phyloP scores from a whole-genome alignment of 2,797 vertebrate genomes.

The Poeciliopsis turneri region DNA sequence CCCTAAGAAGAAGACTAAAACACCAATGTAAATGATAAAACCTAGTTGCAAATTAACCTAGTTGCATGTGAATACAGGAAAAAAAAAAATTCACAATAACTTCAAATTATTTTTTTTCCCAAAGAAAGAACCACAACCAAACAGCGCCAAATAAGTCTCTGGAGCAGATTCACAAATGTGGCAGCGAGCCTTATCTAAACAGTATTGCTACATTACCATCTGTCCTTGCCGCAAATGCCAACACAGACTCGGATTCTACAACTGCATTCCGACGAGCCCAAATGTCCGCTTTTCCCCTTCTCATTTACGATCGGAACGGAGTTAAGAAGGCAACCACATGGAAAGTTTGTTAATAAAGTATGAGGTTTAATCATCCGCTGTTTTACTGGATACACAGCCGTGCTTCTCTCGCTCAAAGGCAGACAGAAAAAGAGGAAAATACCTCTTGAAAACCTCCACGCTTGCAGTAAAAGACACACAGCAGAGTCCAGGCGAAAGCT shows the following conservation, averaged over 20 bases:
- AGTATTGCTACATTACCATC: conserved; percentile 67
- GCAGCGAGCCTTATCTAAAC: conserved; percentile 52
- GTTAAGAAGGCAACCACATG: conserved; percentile 42
- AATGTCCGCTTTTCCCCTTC: conserved; percentile 40
- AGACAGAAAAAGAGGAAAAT: conserved; percentile 40
- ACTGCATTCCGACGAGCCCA: conserved; percentile 46
- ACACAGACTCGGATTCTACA: conserved; percentile 47
- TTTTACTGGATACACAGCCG: conserved; percentile 30
- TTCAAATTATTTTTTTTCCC: conserved; percentile 38
- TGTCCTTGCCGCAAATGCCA: conserved; percentile 62
- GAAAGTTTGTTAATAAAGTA: conserved; percentile 58
- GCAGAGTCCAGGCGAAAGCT: conserved; percentile 61
- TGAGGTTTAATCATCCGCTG: conserved; percentile 61
- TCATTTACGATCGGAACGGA: conserved; percentile 35
- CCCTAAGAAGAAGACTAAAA: conserved; percentile 19
- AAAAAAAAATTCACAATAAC: conserved; percentile 13
- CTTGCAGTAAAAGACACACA: conserved; percentile 57
- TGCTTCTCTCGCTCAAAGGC: conserved; percentile 28
- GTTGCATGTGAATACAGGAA: neutral
- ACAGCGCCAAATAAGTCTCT: conserved; percentile 51
- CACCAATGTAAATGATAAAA: conserved; percentile 22
- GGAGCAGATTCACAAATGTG: conserved; percentile 55
- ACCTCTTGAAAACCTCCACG: conserved; percentile 51
- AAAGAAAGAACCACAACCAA: conserved; percentile 28
- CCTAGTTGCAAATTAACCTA: conserved; percentile 32